phyloP scores from a whole-genome alignment of 1,140 invertebrate genomes.

The Neodiprion lecontei region DNA sequence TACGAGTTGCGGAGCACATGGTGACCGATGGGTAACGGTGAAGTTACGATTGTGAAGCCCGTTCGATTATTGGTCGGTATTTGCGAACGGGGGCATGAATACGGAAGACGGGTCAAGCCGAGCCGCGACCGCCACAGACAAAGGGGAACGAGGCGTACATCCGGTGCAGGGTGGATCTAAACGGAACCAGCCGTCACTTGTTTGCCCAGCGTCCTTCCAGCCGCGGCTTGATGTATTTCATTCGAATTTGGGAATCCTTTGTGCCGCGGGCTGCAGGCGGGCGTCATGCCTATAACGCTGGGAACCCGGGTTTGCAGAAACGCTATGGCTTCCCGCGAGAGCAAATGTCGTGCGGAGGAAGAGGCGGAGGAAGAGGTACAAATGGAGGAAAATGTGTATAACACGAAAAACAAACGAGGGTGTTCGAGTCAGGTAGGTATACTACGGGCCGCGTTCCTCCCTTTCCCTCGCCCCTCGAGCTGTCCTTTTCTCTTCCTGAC shows the following conservation, averaged over 20 bases:
- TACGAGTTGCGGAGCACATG: too few species aligned
- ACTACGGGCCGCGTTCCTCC: background rate
- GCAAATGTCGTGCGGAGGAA: background rate
- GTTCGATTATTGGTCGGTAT: background rate
- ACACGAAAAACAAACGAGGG: constrained; percentile 5
- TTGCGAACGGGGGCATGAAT: background rate
- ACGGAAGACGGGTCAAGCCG: background rate
- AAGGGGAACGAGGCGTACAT: background rate
- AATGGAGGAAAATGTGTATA: constrained; percentile 5
- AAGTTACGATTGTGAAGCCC: background rate
- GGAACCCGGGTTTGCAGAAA: background rate
- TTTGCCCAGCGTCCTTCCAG: background rate
- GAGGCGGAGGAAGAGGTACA: background rate
- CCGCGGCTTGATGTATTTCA: background rate
- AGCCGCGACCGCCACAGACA: background rate
- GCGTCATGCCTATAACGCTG: background rate
- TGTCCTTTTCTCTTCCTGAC: background rate
- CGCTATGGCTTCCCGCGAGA: background rate
- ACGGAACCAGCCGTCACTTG: background rate
- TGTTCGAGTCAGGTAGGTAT: background rate
- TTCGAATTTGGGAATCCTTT: background rate
- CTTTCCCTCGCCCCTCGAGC: background rate
- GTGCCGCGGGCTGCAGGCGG: background rate
- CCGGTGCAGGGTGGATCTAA: background rate
- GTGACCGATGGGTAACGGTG: too few species aligned